These are phyloP conservation scores for Venturia canescens DNA, from an alignment of 1,140 invertebrate genomes.

Conservation along the genomic window DNA sequence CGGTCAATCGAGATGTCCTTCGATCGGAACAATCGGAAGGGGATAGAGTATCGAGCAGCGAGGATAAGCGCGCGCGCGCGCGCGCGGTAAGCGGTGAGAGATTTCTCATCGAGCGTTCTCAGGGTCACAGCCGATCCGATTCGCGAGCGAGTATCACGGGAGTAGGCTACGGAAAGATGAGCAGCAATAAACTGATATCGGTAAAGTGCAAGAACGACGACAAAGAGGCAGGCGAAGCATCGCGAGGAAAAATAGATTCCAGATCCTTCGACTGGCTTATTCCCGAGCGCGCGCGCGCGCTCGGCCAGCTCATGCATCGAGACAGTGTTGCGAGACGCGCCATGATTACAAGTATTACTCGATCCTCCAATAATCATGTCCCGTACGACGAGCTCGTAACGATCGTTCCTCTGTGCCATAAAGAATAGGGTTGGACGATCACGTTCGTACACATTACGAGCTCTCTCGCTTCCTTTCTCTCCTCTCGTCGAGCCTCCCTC, in stretches of 20 bases:
- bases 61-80: too few species aligned
- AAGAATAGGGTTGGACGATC: conserved; percentile 54
- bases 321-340: conserved; percentile 12
- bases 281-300: too few species aligned
- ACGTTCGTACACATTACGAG: conserved; percentile 57
- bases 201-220: too few species aligned
- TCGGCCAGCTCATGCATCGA: background rate
- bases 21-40: conserved; percentile 59
- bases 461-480: background rate
- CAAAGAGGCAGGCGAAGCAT: too few species aligned
- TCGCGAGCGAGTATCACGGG: too few species aligned
- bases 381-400: conserved; percentile 57
- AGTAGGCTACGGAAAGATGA: too few species aligned
- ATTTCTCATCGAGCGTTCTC: background rate
- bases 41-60: conserved; percentile 60
- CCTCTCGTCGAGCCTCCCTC: background rate
- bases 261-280: too few species aligned
- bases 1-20: conserved; percentile 69
- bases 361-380: conserved; percentile 71
- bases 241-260: too few species aligned
- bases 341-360: conserved; percentile 74
- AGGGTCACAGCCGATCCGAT: too few species aligned
- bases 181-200: too few species aligned
- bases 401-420: conserved; percentile 49
- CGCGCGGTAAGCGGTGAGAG: conserved; percentile 19